Base-by-base conservation (phyloP, 1,140 invertebrate species). In the Sarcophaga peregrina region DNA sequence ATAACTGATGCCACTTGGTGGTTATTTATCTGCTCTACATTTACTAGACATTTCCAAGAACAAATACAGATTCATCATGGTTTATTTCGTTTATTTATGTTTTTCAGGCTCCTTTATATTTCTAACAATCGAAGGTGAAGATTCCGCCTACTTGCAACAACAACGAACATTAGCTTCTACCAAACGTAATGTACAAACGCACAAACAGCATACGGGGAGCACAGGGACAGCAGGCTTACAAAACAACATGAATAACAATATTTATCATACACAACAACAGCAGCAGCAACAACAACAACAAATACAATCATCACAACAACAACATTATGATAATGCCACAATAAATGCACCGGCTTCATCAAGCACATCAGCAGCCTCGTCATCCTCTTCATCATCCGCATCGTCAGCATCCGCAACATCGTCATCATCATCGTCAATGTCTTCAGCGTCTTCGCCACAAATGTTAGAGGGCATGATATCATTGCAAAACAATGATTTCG, bases 81-180 rank as follows among this genome's bases (percentile, higher is more conserved):
- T 46, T 74, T 74, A 46, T 74, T 45, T 46, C 45, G 73, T 74
- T 46, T 37, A 46, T 82, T 85, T 48, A 58, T 82, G 58, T 73
- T 82, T 86, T 84, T 80, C 85, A 76, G 96, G 96, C 17, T 97
- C 97, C 52, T 96, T 98, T 87, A 96, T 98, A 85, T 99, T 99
- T 89, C 92, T 97, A 58, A 95, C 96, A 20, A 95, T 98, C 52
- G 97, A 98, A 92, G 95, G 95, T 58, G 94, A 92, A 87, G 93
- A 93, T 88, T 95, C 92, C 50, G 91, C 90, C 82, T 92, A 92
- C 85, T 93, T 93, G 85, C 93, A 93, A 86, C 94, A 93, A 85
- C 93, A 94, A 86, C 93, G 93, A 85, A 94, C 93, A 10, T 86
- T 94, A 62, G 93, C 93, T 2, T 93, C 93, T 10, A 94, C 93